Evolutionary conservation across 2,113 vertebrate genomes (phyloP).

Genomic region (Bombycilla garrulus): DNA sequence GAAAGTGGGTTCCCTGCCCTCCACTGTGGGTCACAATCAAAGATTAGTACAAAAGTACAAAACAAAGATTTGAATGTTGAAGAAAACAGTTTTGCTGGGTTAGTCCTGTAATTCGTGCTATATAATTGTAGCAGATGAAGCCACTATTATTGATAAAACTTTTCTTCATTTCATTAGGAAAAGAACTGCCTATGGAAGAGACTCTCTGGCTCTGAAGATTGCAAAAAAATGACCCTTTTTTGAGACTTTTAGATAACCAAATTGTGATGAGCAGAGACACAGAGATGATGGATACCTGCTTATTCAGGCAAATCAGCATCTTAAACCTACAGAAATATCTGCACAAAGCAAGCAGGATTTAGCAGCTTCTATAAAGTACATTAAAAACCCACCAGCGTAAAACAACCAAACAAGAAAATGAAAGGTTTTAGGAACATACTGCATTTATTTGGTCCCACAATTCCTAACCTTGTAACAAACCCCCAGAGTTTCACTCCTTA

Average conservation of each 20-base stretch:
- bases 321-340: neutral
- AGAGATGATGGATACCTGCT: neutral
- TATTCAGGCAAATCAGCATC: neutral
- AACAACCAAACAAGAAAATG: neutral
- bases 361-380: neutral
- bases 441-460: constrained; percentile 66
- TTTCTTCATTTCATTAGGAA: neutral
- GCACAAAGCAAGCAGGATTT: neutral
- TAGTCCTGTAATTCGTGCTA: neutral
- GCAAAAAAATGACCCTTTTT: neutral
- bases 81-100: neutral
- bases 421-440: neutral
- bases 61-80: neutral
- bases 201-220: neutral
- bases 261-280: neutral
- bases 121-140: neutral
- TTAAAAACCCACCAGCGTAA: neutral
- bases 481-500: constrained; percentile 56
- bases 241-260: neutral
- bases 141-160: neutral
- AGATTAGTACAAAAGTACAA: neutral
- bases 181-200: neutral
- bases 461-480: constrained; percentile 41
- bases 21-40: neutral
- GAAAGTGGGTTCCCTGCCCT: neutral